Percentiles rank a stretch among this genome's conserved stretches.
phyloP scores from a whole-genome alignment of 2,888 invertebrate species.

The Colostygia pectinataria region DNA sequence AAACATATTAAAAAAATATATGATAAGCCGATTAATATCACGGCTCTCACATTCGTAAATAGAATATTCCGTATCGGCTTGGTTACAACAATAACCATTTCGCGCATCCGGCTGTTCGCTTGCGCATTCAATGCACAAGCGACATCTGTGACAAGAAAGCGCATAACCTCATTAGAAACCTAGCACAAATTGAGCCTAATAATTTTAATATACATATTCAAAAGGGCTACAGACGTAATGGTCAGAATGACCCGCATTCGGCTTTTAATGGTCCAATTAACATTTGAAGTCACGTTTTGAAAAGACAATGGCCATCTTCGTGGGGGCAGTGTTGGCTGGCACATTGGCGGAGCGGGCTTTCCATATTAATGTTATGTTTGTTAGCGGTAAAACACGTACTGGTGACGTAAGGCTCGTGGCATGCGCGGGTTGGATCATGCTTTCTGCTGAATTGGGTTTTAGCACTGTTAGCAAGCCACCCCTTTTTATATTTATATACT shows the following conservation, averaged over 20 bases:
- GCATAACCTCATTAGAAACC: slow-evolving; percentile 82
- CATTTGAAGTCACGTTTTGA: slow-evolving; percentile 81
- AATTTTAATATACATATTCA: slow-evolving; percentile 83
- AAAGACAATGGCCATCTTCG: slow-evolving; percentile 82
- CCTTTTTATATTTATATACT: too few species aligned
- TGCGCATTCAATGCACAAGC: slow-evolving; percentile 72
- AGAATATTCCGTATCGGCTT: slow-evolving; percentile 66
- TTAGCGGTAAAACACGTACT: slow-evolving; percentile 81
- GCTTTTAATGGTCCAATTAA: slow-evolving; percentile 82
- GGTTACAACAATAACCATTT: slow-evolving; percentile 76
- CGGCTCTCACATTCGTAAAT: slow-evolving; percentile 17
- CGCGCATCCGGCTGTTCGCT: slow-evolving; percentile 78
- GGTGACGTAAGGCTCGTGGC: slow-evolving; percentile 71
- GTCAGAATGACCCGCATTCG: slow-evolving; percentile 81
- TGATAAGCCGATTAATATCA: not conserved
- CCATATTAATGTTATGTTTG: slow-evolving; percentile 82
- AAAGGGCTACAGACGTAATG: slow-evolving; percentile 78
- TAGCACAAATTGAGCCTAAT: slow-evolving; percentile 80
- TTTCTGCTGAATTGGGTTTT: slow-evolving; percentile 25
- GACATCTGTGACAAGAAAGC: slow-evolving; percentile 81
- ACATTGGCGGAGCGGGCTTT: slow-evolving; percentile 77
- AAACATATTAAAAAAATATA: too few species aligned
- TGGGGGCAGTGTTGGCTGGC: slow-evolving; percentile 78
- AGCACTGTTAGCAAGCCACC: too few species aligned
- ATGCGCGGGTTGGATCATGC: slow-evolving; percentile 62